Base-by-base conservation (phyloP, 2,113 vertebrate genomes). In the Bostrychus sinensis region DNA sequence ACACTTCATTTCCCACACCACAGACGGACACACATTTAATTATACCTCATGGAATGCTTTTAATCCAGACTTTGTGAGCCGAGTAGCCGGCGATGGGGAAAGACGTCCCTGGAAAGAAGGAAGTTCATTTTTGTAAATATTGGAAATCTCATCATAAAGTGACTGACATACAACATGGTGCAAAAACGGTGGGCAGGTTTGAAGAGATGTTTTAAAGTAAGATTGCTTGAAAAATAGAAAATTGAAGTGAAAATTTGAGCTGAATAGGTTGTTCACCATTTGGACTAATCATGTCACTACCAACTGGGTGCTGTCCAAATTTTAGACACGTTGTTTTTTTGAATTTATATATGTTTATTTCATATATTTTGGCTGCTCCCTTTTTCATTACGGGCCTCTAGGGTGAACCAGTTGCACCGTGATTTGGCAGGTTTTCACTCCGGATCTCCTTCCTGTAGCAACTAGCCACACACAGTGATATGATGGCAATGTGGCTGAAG, bases 1-100 rank as follows among this genome's bases (percentile, higher is more conserved):
- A 86, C 87, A 88, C 85, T 90, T 88, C 66, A 88, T 90, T 89
- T 89, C 78, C 81, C 77, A 77, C 82, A 77, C 71, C 56, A 67
- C 38, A 60, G 37, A 81, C 66, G 28, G 42, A 48, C 57, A 17
- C 74, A 81, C 46, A 54, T 79, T 84, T 90, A 90, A 91, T 91
- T 87, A 89, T 62, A 86, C 77, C 68, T 70, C 62, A 58, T 66
- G 57, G 50, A 77, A 66, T 61, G 62, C 43, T 42, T 66, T 84
- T 80, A 78, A 81, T 78, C 87, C 66, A 37, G 81, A 70, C 67
- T 78, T 78, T 85, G 64, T 67, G 41, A 28, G 22, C 68, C 62
- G 80, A 72, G 58, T 26, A 66, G 41, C 34, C 30, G 58, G 55
- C 65, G 1, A 70, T 79, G 36, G 10, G 3, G 16, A 55, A 75